phyloP scores from a whole-genome alignment of 2,113 vertebrate genomes.

The Rhinolophus ferrumequinum region DNA sequence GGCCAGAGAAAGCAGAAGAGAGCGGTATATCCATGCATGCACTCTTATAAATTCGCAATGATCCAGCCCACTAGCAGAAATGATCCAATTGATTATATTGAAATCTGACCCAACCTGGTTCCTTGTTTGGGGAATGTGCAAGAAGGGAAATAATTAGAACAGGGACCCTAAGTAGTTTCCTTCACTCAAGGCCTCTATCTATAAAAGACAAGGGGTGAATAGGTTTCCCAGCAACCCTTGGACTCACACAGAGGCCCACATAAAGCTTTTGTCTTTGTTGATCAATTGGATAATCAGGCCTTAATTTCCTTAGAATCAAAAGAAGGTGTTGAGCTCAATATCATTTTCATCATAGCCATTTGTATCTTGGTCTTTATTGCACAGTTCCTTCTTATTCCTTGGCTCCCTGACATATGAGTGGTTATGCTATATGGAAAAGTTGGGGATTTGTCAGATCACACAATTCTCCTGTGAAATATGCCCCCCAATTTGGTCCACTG shows the following conservation, averaged over 20 bases:
- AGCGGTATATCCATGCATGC: background rate
- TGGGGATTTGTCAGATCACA: background rate
- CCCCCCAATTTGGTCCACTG: background rate
- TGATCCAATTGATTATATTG: background rate
- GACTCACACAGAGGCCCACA: background rate
- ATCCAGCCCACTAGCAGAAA: background rate
- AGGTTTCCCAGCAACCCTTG: background rate
- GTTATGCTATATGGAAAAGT: background rate
- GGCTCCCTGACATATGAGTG: background rate
- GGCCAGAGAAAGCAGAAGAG: background rate
- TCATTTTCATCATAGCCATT: background rate
- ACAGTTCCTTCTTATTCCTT: background rate
- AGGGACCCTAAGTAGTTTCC: background rate
- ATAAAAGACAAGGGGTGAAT: background rate
- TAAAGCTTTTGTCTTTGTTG: background rate
- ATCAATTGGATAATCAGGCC: background rate
- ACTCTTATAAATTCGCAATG: background rate
- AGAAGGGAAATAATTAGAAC: background rate
- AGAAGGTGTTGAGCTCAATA: background rate
- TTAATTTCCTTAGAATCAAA: slow-evolving; percentile 24
- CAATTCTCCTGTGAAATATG: background rate
- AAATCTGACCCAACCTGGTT: background rate
- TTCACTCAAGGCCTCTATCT: background rate
- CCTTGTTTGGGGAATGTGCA: background rate
- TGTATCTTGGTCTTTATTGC: background rate